These are phyloP conservation scores for Sepioteuthis lessoniana DNA, from an alignment of 2,888 invertebrate genomes.

Conservation along the genomic window DNA sequence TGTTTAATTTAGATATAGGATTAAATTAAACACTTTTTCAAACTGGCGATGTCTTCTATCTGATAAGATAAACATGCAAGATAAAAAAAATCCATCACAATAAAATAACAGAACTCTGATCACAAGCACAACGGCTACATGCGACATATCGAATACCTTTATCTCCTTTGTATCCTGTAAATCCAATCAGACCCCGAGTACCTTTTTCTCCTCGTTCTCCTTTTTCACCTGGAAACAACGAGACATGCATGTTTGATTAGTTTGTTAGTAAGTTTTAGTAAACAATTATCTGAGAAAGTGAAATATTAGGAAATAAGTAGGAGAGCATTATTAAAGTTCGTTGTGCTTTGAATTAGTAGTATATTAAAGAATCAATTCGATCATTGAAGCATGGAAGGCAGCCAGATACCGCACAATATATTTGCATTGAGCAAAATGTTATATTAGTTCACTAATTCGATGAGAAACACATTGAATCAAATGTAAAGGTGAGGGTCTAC, in stretches of 20 bases:
- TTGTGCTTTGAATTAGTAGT: not conserved
- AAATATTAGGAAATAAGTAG: not conserved
- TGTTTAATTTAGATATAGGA: too few relatives aligned
- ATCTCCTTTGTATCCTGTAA: slow-evolving; percentile 46
- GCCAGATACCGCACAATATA: not conserved
- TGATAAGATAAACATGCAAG: not conserved
- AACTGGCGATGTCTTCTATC: not conserved
- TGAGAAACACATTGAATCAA: not conserved
- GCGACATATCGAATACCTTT: not conserved
- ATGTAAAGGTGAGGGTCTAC: not conserved
- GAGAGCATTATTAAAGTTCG: not conserved
- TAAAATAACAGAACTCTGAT: not conserved
- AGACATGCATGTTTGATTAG: not conserved
- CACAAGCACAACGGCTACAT: not conserved
- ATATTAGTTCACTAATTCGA: not conserved
- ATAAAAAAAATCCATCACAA: not conserved
- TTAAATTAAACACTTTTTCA: too few relatives aligned
- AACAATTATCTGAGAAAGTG: not conserved
- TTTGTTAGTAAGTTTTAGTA: not conserved
- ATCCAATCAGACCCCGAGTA: slow-evolving; percentile 43
- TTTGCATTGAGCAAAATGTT: not conserved
- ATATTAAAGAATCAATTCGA: not conserved
- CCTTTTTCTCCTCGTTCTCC: slow-evolving; percentile 42
- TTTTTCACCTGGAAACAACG: slow-evolving; percentile 42
- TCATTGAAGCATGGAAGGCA: not conserved